Evolutionary conservation across 2,888 invertebrate genomes (phyloP).

Genomic region (Rotaria magnacalcarata): DNA sequence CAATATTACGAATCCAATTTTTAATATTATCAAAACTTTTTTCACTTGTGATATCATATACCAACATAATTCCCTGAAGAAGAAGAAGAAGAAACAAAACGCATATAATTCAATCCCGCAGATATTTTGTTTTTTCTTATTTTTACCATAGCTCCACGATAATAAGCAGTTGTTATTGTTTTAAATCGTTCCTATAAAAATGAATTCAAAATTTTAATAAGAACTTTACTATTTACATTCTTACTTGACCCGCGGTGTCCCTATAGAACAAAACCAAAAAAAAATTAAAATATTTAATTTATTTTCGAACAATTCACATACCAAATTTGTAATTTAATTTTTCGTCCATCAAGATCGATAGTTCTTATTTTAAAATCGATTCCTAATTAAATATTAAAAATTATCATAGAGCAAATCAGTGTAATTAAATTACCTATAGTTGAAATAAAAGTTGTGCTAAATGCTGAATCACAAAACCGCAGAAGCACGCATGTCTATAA

Average conservation of each 20-base stretch:
- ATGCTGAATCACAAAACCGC: constrained; percentile 57
- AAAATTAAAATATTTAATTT: not conserved
- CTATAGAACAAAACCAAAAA: not conserved
- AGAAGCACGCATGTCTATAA: constrained; percentile 54
- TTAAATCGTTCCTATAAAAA: constrained; percentile 4
- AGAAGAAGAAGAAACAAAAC: not conserved
- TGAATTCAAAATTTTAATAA: too few relatives aligned
- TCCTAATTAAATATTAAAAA: not conserved
- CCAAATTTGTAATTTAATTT: constrained; percentile 64
- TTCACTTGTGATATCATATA: constrained; percentile 97
- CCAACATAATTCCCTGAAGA: constrained; percentile 83
- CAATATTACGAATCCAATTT: constrained; percentile 98
- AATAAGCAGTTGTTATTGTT: constrained; percentile 97
- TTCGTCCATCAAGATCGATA: constrained; percentile 63
- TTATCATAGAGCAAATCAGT: not conserved
- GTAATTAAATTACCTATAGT: constrained; percentile 53
- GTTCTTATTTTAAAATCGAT: constrained; percentile 64
- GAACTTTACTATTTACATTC: not conserved
- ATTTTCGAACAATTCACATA: not conserved
- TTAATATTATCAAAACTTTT: constrained; percentile 98
- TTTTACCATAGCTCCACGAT: constrained; percentile 83
- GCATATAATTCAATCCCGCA: too few relatives aligned
- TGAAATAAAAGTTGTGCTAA: constrained; percentile 57
- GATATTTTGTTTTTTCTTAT: not conserved
- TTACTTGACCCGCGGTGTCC: constrained; percentile 19